Percentiles rank a stretch among this genome's conserved stretches.
Conservation (phyloP, 2,113 vertebrate genomes). For the Lethenteron reissneri region DNA sequence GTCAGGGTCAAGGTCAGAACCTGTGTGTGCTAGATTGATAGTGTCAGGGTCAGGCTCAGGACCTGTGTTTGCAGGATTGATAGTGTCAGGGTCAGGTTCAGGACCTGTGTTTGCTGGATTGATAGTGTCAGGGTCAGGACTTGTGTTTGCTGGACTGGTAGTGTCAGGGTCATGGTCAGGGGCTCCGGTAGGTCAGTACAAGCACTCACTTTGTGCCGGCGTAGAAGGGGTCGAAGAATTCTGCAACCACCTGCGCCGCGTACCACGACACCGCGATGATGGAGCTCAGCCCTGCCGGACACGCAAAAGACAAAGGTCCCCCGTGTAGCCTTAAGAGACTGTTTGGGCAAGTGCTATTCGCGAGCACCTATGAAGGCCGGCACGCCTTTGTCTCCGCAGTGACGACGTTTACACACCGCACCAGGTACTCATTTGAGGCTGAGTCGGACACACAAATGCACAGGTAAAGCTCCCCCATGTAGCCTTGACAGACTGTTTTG, state of each 20-base stretch:
- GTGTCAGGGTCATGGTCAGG: background rate
- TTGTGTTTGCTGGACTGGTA: background rate
- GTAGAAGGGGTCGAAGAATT: constrained; percentile 47
- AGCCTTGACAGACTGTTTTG: background rate
- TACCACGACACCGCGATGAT: constrained; percentile 64
- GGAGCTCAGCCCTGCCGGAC: constrained; percentile 33
- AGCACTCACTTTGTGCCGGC: constrained; percentile 38
- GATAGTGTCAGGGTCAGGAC: background rate
- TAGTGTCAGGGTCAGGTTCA: background rate
- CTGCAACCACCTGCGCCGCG: constrained; percentile 46
- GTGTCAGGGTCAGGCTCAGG: background rate
- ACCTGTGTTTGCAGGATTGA: background rate
- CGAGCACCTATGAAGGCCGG: no score
- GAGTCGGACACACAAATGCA: constrained; percentile 9
- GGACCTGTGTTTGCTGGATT: background rate
- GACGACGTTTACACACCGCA: no score
- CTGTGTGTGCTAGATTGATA: no score
- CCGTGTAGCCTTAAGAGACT: no score
- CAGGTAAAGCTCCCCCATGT: constrained; percentile 8
- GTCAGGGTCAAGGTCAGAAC: no score
- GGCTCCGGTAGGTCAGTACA: background rate
- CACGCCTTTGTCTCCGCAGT: no score
- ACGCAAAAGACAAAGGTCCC: no score
- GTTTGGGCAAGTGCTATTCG: no score
- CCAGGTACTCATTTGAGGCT: background rate